Base-by-base conservation (phyloP, 2,888 invertebrate genomes). In the Gari tellinella region DNA sequence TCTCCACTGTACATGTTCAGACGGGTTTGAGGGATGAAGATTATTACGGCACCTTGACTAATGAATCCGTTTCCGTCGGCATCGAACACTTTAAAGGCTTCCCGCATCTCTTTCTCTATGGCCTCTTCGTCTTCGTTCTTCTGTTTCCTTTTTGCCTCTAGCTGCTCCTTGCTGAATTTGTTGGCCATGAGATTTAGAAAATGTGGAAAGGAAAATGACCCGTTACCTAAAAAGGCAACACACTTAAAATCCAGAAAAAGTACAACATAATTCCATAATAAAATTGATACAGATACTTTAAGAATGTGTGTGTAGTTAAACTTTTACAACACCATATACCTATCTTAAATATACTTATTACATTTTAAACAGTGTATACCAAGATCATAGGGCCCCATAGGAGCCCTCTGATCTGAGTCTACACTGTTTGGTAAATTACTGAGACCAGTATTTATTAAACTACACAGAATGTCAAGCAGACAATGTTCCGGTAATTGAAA, bases 1-100 rank as follows among this genome's bases (percentile, higher is more conserved):
- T n/a, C n/a, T n/a, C n/a, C n/a, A n/a, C n/a, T n/a, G n/a, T n/a
- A n/a, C n/a, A n/a, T n/a, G n/a, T n/a, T n/a, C n/a, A n/a, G n/a
- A n/a, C n/a, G n/a, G n/a, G n/a, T n/a, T n/a, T n/a, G n/a, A n/a
- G n/a, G n/a, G n/a, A n/a, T n/a, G n/a, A n/a, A n/a, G n/a, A n/a
- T n/a, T n/a, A n/a, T 31, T 31, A 10, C 4, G 12, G 19, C 53
- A 74, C 74, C 74, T 61, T 74, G 74, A 60, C 74, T 74, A 8
- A 74, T 74, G 37, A 68, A 74, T n/a, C 74, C 74, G 31, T 74
- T 74, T 15, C 74, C 74, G 41, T 74, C 74, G 4, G 55, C 68
- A 37, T 74, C 74, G 61, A 74, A 74, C 10, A 74, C 74, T 57
- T 43, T 68, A 26, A 74, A 74, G 1, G 68, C 74, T 19, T 55